phyloP scores from a whole-genome alignment of 2,888 invertebrate species.

The Alsophila aescularia region DNA sequence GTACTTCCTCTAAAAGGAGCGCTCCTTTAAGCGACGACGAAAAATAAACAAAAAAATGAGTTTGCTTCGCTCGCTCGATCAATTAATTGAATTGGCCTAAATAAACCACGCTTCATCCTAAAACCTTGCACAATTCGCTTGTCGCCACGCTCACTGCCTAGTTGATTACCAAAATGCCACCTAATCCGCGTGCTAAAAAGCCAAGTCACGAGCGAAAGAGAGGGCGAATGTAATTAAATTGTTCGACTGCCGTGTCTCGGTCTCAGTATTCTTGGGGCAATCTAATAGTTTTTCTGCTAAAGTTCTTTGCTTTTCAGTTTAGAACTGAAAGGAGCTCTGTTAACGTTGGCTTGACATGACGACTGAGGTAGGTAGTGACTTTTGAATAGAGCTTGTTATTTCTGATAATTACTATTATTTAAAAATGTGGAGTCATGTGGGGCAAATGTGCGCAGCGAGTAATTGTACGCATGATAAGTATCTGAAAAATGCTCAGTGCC shows the following conservation, averaged over 20 bases:
- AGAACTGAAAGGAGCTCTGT: conserved; percentile 45
- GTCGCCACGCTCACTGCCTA: conserved; percentile 1
- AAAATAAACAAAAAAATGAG: no score
- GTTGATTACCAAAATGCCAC: conserved; percentile 1
- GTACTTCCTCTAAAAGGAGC: no score
- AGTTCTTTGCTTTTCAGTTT: conserved; percentile 57
- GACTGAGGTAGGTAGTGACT: conserved; percentile 15
- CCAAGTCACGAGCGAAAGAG: conserved; percentile 60
- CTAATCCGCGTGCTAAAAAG: conserved; percentile 44
- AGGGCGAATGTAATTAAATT: conserved; percentile 73
- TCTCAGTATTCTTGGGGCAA: conserved; percentile 56
- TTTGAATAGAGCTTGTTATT: conserved; percentile 5
- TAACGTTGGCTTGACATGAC: conserved; percentile 41
- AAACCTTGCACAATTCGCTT: neutral
- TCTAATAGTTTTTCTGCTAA: conserved; percentile 65
- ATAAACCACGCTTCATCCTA: no score
- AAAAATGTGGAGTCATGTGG: no score
- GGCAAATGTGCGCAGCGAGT: no score
- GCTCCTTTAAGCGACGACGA: no score
- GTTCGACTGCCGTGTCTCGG: conserved; percentile 61
- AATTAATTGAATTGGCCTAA: no score
- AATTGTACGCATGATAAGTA: no score
- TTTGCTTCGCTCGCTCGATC: no score
- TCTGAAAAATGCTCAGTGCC: no score
- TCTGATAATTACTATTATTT: no score